These are phyloP conservation scores for Proterorhinus semilunaris DNA, from an alignment of 2,113 vertebrate genomes.

Conservation along the genomic window DNA sequence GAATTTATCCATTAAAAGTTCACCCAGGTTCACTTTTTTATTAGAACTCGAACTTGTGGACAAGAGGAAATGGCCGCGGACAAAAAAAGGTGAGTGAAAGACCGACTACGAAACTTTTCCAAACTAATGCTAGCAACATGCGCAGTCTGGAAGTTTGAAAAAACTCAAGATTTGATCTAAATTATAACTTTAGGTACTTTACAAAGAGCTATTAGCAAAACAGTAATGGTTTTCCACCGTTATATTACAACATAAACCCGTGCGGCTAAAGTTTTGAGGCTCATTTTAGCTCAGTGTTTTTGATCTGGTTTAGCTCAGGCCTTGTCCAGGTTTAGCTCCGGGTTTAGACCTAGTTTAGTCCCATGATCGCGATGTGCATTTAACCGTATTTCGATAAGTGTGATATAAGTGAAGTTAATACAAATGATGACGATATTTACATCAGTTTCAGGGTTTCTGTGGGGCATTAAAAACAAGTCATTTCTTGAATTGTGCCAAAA, in stretches of 20 bases:
- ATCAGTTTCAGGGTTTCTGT: too few species aligned
- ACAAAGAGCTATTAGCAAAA: background rate
- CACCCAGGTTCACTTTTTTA: background rate
- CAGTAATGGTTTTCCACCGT: background rate
- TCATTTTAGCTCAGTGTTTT: background rate
- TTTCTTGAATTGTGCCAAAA: too few species aligned
- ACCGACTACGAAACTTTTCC: background rate
- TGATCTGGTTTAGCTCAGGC: too few species aligned
- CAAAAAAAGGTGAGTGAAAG: background rate
- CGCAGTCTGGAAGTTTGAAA: background rate
- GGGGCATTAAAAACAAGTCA: too few species aligned
- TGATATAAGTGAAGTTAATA: too few species aligned
- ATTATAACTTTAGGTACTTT: background rate
- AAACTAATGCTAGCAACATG: background rate
- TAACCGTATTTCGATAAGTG: too few species aligned
- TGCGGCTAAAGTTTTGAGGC: background rate
- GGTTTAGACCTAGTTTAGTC: too few species aligned
- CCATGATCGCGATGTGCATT: too few species aligned
- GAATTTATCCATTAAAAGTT: background rate
- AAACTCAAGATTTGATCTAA: too few species aligned
- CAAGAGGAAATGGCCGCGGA: background rate
- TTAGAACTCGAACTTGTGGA: background rate
- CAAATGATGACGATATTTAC: too few species aligned
- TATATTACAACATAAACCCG: background rate
- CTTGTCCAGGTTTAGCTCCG: too few species aligned